Conservation (phyloP, 2,113 vertebrate species). For the Trogon melanurus region DNA sequence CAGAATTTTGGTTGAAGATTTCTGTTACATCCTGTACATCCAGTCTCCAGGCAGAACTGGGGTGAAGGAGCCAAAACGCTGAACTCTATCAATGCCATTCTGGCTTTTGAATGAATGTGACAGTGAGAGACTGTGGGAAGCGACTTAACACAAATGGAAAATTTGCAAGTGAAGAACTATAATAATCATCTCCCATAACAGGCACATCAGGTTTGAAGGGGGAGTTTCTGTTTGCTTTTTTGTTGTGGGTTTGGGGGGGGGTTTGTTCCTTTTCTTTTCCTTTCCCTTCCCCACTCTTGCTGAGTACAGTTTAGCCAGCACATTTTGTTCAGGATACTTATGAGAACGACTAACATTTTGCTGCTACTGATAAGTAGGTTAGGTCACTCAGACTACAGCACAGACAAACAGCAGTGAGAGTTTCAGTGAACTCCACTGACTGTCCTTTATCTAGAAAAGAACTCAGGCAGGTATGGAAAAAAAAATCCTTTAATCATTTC, state of each 20-base stretch:
- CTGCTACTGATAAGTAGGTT: not conserved
- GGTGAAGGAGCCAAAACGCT: not conserved
- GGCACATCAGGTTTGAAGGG: constrained; percentile 29
- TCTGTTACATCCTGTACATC: constrained; percentile 40
- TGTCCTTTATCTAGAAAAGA: not conserved
- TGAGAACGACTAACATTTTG: not conserved
- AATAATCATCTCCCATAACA: constrained; percentile 57
- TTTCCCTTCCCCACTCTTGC: not conserved
- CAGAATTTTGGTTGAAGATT: constrained; percentile 43
- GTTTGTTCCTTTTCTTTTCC: not conserved
- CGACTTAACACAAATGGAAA: constrained; percentile 54
- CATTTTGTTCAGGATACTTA: constrained; percentile 26
- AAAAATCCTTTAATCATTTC: not conserved
- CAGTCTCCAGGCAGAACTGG: constrained; percentile 50
- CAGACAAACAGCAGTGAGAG: not conserved
- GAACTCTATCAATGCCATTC: constrained; percentile 51
- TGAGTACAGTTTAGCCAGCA: constrained; percentile 4
- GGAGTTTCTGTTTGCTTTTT: not conserved
- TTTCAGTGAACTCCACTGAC: not conserved
- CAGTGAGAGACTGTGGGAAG: constrained; percentile 69
- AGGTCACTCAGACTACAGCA: not conserved
- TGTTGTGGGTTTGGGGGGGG: not conserved
- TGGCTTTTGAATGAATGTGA: constrained; percentile 60
- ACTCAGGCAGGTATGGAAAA: not conserved
- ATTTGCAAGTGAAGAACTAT: constrained; percentile 69